Evolutionary conservation across 2,797 vertebrate genomes (phyloP), one percentile per base, ranked within the genome.

Genomic region (Myiothlypis coronata): DNA sequence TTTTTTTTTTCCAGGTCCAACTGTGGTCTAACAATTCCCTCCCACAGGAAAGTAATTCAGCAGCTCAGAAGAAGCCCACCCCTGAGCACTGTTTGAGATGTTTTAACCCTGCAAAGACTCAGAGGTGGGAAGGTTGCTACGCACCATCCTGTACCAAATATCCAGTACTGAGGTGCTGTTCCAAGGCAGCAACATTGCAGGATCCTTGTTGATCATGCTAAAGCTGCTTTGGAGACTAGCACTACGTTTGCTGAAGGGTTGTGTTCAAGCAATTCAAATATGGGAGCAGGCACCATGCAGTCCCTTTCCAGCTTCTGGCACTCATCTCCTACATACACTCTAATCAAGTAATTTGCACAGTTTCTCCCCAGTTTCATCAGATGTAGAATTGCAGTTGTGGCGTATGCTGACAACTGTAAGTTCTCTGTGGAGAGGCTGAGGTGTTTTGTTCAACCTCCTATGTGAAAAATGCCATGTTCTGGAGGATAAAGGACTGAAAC

Each of bases 251-350:
- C 69, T 41, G n/a, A 37, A 47, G 4, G 14, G 27, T 14, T 59
- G 17, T 14, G 32, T 59, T 71, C 12, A 32, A 43, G 59, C 32
- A 43, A 35, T 20, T n/a, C 47, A 26, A 83, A 14, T 39, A n/a
- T 0, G 0, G 52, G 34, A 86, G 16, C 1, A 3, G 37, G 21
- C 39, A 41, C 12, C 35, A 30, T 5, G 8, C 1, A 1, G 47
- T 21, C 50, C 35, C 35, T 57, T 9, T 12, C 21, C 0, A 0
- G 32, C 8, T 57, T 49, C 52, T 65, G 60, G 32, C 52, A 32
- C 14, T 61, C n/a, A 21, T 28, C 35, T 74, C 16, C 50, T 70
- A 41, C 3, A 3, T 14, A 41, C 21, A 14, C 22, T 39, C 49
- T 55, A 50, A 68, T 46, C 26, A 49, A 67, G 8, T 56, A 63